Conservation (phyloP, 2,888 invertebrate genomes). For the Trissoscelio sp. region DNA sequence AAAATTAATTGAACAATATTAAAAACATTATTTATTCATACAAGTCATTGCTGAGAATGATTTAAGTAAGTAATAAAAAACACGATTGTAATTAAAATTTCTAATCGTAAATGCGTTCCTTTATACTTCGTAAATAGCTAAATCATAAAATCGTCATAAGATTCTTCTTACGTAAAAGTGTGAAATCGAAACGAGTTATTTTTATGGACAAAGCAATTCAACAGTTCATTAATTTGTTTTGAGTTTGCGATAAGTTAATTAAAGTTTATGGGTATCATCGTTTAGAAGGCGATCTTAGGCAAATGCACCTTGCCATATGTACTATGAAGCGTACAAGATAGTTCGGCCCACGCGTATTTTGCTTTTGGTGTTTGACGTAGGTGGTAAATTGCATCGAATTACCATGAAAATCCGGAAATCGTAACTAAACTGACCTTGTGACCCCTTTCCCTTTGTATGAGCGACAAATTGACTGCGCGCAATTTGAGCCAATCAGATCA, state of each 20-base stretch:
- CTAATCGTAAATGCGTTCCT: neutral
- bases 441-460: slow-evolving; percentile 19
- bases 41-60: neutral
- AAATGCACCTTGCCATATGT: slow-evolving; percentile 65
- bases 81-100: slow-evolving; percentile 22
- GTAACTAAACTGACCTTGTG: slow-evolving; percentile 59
- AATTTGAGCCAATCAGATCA: slow-evolving; percentile 13
- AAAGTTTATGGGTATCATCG: slow-evolving; percentile 52
- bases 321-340: slow-evolving; percentile 66
- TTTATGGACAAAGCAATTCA: slow-evolving; percentile 31
- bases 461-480: slow-evolving; percentile 14
- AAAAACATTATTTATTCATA: neutral
- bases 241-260: slow-evolving; percentile 50
- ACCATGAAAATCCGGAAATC: slow-evolving; percentile 80
- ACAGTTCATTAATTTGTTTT: slow-evolving; percentile 48
- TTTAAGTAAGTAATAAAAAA: neutral
- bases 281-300: slow-evolving; percentile 61
- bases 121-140: slow-evolving; percentile 3
- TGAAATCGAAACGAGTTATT: slow-evolving; percentile 32
- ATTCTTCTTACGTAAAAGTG: slow-evolving; percentile 36
- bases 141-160: slow-evolving; percentile 14
- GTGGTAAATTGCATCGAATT: slow-evolving; percentile 80
- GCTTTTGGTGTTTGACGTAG: slow-evolving; percentile 74
- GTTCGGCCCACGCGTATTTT: slow-evolving; percentile 77
- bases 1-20: neutral